phyloP scores from a whole-genome alignment of 53 echinoderm and acorn worm genomes.

The Stichopus horrens region DNA sequence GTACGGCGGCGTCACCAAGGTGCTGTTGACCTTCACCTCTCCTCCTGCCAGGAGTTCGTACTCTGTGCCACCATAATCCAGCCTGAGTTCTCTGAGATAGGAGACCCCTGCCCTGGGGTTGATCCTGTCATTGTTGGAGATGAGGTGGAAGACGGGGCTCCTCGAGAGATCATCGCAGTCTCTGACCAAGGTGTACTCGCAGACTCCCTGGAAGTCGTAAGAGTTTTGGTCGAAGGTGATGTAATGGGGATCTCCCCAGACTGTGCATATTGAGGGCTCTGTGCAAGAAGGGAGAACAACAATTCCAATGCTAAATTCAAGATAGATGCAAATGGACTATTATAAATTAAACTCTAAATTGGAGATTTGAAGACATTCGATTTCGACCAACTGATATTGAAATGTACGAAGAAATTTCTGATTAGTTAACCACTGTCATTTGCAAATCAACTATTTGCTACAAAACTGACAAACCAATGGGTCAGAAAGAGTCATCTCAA shows the following conservation, averaged over 20 bases:
- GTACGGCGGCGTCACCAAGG: constrained; percentile 56
- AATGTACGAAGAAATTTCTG: too few species aligned
- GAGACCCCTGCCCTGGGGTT: constrained; percentile 60
- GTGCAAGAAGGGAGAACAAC: not conserved
- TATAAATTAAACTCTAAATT: too few species aligned
- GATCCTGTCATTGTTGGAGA: constrained; percentile 52
- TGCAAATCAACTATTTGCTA: too few species aligned
- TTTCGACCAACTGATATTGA: too few species aligned
- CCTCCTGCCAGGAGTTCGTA: constrained; percentile 51
- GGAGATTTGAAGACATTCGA: too few species aligned
- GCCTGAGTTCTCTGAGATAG: constrained; percentile 51
- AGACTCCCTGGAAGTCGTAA: constrained; percentile 74
- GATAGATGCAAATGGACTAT: too few species aligned
- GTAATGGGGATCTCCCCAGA: constrained; percentile 86
- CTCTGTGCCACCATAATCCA: constrained; percentile 49
- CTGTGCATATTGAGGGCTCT: constrained; percentile 73
- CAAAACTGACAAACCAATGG: too few species aligned
- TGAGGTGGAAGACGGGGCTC: constrained; percentile 52
- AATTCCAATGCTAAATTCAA: not conserved
- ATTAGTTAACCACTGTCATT: too few species aligned
- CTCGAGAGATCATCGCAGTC: constrained; percentile 45
- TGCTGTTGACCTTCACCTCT: constrained; percentile 49
- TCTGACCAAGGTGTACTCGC: constrained; percentile 71
- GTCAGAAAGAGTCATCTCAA: too few species aligned
- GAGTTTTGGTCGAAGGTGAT: constrained; percentile 74